These are phyloP conservation scores for Corydoras sp. DNA, from an alignment of 2,113 vertebrate species.

Conservation along the genomic window DNA sequence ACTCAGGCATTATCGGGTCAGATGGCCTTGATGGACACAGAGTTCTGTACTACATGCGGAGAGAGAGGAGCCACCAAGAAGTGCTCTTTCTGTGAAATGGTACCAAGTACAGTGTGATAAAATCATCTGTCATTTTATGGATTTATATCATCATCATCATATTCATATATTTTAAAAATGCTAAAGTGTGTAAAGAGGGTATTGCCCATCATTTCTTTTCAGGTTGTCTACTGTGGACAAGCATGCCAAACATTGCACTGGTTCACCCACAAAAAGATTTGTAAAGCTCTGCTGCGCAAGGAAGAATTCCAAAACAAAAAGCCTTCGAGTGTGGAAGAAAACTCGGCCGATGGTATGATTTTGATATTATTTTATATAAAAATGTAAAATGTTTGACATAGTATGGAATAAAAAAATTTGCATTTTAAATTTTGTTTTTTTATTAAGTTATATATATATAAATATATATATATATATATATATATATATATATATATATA, in stretches of 20 bases:
- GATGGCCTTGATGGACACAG: constrained; percentile 76
- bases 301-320: constrained; percentile 67
- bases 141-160: background rate
- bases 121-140: background rate
- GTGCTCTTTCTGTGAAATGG: constrained; percentile 77
- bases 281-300: constrained; percentile 68
- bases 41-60: constrained; percentile 78
- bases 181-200: too few species aligned
- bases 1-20: constrained; percentile 80
- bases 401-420: too few species aligned
- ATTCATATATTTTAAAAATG: too few species aligned
- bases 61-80: constrained; percentile 76
- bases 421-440: too few species aligned
- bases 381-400: too few species aligned
- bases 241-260: constrained; percentile 81
- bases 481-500: too few species aligned
- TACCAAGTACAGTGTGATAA: constrained; percentile 43
- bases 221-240: constrained; percentile 81
- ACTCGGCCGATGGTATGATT: constrained; percentile 57
- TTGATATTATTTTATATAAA: too few species aligned
- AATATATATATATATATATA: too few species aligned
- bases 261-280: constrained; percentile 85
- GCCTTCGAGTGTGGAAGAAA: constrained; percentile 62
- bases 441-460: too few species aligned
- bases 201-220: constrained; percentile 31